Conservation (phyloP, 2,113 vertebrate species). For the Brachypodius melanocephalos region DNA sequence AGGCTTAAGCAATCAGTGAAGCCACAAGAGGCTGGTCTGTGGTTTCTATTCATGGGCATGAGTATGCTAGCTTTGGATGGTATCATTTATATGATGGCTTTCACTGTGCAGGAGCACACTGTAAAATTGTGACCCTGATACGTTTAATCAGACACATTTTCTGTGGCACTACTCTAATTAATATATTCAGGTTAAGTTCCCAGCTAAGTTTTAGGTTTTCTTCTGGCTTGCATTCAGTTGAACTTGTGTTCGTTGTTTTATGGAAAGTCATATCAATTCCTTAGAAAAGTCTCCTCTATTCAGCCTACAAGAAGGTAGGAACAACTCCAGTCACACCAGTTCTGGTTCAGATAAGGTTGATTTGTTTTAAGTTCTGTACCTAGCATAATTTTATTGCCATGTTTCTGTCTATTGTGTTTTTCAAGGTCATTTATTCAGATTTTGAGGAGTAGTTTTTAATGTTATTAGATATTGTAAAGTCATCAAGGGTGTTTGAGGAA, state of each 20-base stretch:
- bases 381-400: neutral
- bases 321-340: neutral
- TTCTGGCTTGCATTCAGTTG: neutral
- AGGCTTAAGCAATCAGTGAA: neutral
- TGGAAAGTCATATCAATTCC: neutral
- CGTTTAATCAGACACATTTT: accelerated
- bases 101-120: neutral
- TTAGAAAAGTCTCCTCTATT: neutral
- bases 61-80: neutral
- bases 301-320: neutral
- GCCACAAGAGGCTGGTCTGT: neutral
- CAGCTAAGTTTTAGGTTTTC: neutral
- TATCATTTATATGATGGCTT: neutral
- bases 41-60: neutral
- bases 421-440: neutral
- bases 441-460: neutral
- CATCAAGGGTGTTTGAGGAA: neutral
- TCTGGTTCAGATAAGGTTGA: neutral
- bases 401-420: neutral
- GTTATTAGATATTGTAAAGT: neutral
- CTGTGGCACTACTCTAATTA: neutral
- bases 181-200: neutral
- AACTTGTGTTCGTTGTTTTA: neutral
- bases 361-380: neutral
- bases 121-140: neutral